Base-by-base conservation (phyloP, 2,888 invertebrate species). In the Asteroscopus sphinx region DNA sequence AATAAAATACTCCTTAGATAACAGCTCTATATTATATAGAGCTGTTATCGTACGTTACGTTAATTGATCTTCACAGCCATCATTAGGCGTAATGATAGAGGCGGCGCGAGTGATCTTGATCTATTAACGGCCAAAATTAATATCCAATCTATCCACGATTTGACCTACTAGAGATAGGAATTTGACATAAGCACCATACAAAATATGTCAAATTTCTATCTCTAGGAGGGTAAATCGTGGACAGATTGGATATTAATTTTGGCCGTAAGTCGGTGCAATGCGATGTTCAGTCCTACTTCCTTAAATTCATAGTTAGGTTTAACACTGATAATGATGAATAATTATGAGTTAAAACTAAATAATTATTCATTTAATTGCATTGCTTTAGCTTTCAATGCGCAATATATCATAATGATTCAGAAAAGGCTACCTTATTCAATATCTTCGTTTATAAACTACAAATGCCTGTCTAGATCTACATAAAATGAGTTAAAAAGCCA, bases 31-130 rank as follows among this genome's bases (percentile, higher is more conserved):
- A 57, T 49, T 53, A 48, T 39, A 6, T 28, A 6, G 3, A 9
- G 9, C 9, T 9, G 1, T 9, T 28, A 32, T 12, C 4, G 12
- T 55, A 41, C 61, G 45, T 57, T 56, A 45, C 35, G n/a, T 21
- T 67, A 49, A 67, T 69, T 36, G 52, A 55, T 53, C 48, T 46
- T 41, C 11, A 30, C 21, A 44, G 39, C 36, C 17, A 17, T 51
- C 35, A 56, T 58, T 58, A 57, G 15, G 44, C 16, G 62, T 21
- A 60, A 73, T 57, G 54, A 63, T 46, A 46, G 59, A 57, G 52
- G 44, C 71, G 63, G 71, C 42, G 7, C 40, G 25, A 54, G 53
- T 67, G 40, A 73, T 58, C 58, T 49, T 40, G 16, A 32, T 36
- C 33, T 11, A 11, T 54, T 17, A n/a, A n/a, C n/a, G n/a, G n/a